Evolutionary conservation across 2,888 invertebrate species (phyloP).

Genomic region (Trichogramma evanescens): DNA sequence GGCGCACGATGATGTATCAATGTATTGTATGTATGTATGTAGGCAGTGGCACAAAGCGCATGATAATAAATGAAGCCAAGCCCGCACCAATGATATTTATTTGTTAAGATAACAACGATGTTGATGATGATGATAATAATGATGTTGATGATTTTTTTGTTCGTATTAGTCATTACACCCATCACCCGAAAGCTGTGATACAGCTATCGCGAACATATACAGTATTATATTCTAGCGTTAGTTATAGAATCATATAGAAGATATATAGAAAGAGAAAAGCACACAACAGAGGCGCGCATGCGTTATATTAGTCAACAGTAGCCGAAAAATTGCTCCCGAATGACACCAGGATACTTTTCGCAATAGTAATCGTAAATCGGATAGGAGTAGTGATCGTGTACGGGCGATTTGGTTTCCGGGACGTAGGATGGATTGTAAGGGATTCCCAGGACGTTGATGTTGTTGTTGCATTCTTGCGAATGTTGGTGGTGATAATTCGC

Average conservation of each 20-base stretch:
- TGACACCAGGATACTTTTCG: slow-evolving; percentile 48
- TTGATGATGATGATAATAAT: too few relatives aligned
- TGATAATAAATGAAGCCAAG: too few relatives aligned
- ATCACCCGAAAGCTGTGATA: too few relatives aligned
- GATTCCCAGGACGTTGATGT: slow-evolving; percentile 26
- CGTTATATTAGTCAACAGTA: slow-evolving; percentile 35
- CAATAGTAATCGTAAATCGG: not conserved
- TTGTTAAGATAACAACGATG: too few relatives aligned
- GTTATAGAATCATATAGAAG: not conserved
- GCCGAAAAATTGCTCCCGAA: slow-evolving; percentile 52
- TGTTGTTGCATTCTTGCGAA: slow-evolving; percentile 39
- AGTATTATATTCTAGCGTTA: too few relatives aligned
- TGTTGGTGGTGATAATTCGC: slow-evolving; percentile 23
- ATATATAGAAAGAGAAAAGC: not conserved
- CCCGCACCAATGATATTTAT: too few relatives aligned
- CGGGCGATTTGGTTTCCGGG: slow-evolving; percentile 6
- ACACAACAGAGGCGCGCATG: not conserved
- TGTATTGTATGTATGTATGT: too few relatives aligned
- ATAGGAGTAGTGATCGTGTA: slow-evolving; percentile 2
- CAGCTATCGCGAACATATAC: too few relatives aligned
- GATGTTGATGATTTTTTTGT: not conserved
- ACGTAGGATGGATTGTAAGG: slow-evolving; percentile 38
- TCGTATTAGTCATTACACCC: too few relatives aligned
- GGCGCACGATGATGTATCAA: too few relatives aligned
- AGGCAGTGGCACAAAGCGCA: too few relatives aligned